Base-by-base conservation (phyloP, 2,888 invertebrate genomes). In the Odontocerum albicorne region DNA sequence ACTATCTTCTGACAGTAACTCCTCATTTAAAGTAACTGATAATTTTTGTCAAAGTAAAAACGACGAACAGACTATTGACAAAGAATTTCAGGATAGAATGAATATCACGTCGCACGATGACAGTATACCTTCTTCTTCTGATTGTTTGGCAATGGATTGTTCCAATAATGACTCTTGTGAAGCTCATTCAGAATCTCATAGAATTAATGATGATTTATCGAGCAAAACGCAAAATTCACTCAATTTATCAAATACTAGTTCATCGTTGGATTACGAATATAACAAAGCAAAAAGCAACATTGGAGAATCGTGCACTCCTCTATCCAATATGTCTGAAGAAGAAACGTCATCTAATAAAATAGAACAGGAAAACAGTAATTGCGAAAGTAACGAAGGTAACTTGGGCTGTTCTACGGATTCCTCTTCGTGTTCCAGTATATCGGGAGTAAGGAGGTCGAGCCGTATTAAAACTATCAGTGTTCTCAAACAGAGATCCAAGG, bases 401-500 rank as follows among this genome's bases (percentile, higher is more conserved):
- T 10, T 46, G 31, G 53, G 50, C 16, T 55, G 51, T n/a, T 57
- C 59, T 10, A 72, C 74, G 1, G 75, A 75, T 69, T 77, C 77
- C 57, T 77, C 78, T 1, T 69, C 75, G 1, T 77, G 76, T 50
- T 76, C 77, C 3, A 76, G 76, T 17, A 76, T 76, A n/a, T 71
- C 72, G 27, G 77, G 80, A n/a, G 85, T 89, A 0, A 73, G 90
- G 15, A 77, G 90, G 40, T 90, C 90, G 4, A 88, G 80, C 67
- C 80, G 90, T 57, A 88, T 90, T 55, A 87, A 89, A 67, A 85
- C 87, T 33, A 90, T 89, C 56, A 87, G 85, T 57, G 80, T 81
- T 58, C 68, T 83, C 67, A 86, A 86, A 66, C 85, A 81, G 64
- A 82, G 83, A 68, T 83, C 80, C 3, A 82, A 83, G 65, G 85